phyloP scores from a whole-genome alignment of 1,140 invertebrate species.

The Periplaneta americana region DNA sequence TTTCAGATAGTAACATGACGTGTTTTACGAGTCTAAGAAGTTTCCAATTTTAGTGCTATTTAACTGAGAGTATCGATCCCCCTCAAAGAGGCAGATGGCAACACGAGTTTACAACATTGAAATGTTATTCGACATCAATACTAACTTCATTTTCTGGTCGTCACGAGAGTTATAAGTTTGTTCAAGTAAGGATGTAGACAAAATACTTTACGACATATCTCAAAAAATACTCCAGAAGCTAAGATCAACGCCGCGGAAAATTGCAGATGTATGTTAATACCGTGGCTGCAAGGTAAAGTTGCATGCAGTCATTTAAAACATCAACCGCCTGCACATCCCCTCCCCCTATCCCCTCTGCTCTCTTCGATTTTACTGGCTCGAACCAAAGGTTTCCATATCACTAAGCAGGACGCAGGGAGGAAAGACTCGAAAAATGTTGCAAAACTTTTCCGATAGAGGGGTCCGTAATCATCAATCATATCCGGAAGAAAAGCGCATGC shows the following conservation, averaged over 20 bases:
- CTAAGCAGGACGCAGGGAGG: too few relatives aligned
- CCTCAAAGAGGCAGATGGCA: too few relatives aligned
- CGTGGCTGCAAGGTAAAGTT: background rate
- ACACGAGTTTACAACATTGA: background rate
- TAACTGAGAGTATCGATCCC: background rate
- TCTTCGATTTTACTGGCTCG: background rate
- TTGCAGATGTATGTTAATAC: background rate
- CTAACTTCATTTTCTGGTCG: background rate
- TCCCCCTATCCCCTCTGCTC: too few relatives aligned
- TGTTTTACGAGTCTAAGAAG: background rate
- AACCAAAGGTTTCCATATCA: background rate
- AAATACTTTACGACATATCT: background rate
- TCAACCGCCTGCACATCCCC: too few relatives aligned
- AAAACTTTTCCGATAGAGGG: background rate
- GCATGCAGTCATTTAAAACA: too few relatives aligned
- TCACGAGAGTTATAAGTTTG: background rate
- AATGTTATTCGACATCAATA: background rate
- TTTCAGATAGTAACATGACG: background rate
- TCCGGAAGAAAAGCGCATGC: background rate
- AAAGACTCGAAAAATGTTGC: background rate
- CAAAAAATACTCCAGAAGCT: background rate
- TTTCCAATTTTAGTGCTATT: background rate
- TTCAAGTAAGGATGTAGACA: background rate
- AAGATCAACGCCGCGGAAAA: background rate
- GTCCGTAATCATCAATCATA: background rate